Conservation (phyloP, 2,113 vertebrate genomes). For the Mormyrus iriodes region DNA sequence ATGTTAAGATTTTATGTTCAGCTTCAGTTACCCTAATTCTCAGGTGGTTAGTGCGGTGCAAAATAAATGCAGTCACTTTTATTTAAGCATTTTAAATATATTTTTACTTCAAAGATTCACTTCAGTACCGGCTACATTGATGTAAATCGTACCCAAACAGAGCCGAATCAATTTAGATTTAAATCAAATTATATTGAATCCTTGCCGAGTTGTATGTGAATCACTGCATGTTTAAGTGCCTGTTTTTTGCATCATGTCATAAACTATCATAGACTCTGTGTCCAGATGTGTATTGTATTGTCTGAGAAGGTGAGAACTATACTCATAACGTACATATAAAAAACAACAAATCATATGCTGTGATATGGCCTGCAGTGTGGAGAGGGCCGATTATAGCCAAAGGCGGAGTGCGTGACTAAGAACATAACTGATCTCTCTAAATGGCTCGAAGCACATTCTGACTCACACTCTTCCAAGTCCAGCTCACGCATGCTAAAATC, state of each 20-base stretch:
- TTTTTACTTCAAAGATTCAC: neutral
- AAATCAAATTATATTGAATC: neutral
- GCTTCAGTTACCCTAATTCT: neutral
- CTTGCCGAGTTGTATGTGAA: neutral
- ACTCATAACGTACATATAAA: neutral
- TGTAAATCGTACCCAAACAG: neutral
- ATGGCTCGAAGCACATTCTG: neutral
- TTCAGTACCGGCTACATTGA: neutral
- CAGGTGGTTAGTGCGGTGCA: neutral
- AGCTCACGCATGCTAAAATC: neutral
- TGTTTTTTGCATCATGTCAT: neutral
- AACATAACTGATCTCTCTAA: neutral
- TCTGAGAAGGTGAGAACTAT: neutral
- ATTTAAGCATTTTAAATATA: neutral
- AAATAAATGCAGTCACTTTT: neutral
- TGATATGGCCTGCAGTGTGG: neutral
- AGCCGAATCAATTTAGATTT: neutral
- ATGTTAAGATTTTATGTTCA: neutral
- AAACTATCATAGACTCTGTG: neutral
- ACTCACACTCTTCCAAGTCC: neutral
- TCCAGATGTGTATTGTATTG: neutral
- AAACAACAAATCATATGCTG: neutral
- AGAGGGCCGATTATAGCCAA: neutral
- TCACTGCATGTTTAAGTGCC: neutral
- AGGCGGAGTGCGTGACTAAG: neutral